Evolutionary conservation across 2,888 invertebrate genomes (phyloP).

Genomic region (Hirtodrosophila cameraria): DNA sequence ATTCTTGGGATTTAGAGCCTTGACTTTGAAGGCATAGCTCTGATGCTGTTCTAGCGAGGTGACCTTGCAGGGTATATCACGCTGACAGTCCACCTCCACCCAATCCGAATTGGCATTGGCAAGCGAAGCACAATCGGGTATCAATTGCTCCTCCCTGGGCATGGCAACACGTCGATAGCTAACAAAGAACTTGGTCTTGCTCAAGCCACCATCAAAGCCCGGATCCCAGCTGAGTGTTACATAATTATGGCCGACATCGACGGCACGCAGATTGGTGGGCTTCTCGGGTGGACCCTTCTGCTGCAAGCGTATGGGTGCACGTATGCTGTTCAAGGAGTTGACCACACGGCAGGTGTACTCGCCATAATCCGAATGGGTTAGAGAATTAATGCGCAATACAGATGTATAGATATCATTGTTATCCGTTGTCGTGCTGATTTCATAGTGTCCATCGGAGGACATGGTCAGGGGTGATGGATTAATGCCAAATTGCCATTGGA

Average conservation of each 20-base stretch:
- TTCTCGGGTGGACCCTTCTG: conserved; percentile 94
- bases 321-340: conserved; percentile 91
- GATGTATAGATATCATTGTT: conserved; percentile 94
- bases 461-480: conserved; percentile 90
- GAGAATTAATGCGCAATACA: conserved; percentile 89
- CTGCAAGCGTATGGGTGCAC: conserved; percentile 91
- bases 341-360: conserved; percentile 95
- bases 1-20: conserved; percentile 94
- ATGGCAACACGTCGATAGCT: conserved; percentile 89
- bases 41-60: conserved; percentile 94
- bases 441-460: conserved; percentile 93
- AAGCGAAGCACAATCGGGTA: conserved; percentile 87
- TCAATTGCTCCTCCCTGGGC: conserved; percentile 86
- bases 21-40: conserved; percentile 94
- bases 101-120: conserved; percentile 88
- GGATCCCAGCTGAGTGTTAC: conserved; percentile 94
- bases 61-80: conserved; percentile 94
- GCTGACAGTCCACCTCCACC: conserved; percentile 94
- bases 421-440: conserved; percentile 91
- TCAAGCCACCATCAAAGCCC: conserved; percentile 95
- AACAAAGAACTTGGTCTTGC: conserved; percentile 94
- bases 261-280: conserved; percentile 89
- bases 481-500: conserved; percentile 94
- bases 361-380: conserved; percentile 94
- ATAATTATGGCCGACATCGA: conserved; percentile 91